A percentile compares a stretch with the other conserved stretches of the same genome.
Evolutionary conservation across 2,113 vertebrate genomes (phyloP).

Genomic region (Dromaius novaehollandiae): DNA sequence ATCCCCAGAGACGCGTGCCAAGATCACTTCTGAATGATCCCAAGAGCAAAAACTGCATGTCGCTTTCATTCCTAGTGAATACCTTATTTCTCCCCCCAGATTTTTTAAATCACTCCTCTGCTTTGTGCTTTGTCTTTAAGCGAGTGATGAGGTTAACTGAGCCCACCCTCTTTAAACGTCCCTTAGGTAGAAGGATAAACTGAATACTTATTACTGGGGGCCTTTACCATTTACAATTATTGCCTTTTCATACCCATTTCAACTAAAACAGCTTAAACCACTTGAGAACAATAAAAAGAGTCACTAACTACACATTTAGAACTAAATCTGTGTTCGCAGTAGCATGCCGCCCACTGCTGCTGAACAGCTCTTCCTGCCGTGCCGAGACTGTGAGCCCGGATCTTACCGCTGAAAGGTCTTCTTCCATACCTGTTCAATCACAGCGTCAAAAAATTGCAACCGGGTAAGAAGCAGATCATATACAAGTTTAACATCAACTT

Average conservation of each 20-base stretch:
- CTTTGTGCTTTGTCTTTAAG: neutral
- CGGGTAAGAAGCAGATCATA: conserved; percentile 33
- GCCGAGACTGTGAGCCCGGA: neutral
- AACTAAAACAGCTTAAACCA: conserved; percentile 7
- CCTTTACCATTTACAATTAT: neutral
- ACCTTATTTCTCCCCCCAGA: neutral
- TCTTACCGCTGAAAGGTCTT: neutral
- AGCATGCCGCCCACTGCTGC: conserved; percentile 16
- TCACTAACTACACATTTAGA: neutral
- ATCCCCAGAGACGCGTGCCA: neutral
- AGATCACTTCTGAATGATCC: neutral
- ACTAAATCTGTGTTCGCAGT: conserved; percentile 36
- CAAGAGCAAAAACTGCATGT: neutral
- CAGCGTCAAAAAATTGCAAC: conserved; percentile 3
- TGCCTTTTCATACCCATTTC: conserved; percentile 12
- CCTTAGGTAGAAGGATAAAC: neutral
- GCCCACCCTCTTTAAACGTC: neutral
- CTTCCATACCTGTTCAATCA: conserved; percentile 23
- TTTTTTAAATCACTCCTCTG: neutral
- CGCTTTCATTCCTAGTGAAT: neutral
- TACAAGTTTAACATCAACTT: conserved; percentile 28
- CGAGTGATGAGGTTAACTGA: neutral
- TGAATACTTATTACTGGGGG: neutral
- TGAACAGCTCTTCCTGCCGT: neutral
- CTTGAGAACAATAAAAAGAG: conserved; percentile 30